phyloP scores from a whole-genome alignment of 2,113 vertebrate genomes.

The Pluvialis apricaria region DNA sequence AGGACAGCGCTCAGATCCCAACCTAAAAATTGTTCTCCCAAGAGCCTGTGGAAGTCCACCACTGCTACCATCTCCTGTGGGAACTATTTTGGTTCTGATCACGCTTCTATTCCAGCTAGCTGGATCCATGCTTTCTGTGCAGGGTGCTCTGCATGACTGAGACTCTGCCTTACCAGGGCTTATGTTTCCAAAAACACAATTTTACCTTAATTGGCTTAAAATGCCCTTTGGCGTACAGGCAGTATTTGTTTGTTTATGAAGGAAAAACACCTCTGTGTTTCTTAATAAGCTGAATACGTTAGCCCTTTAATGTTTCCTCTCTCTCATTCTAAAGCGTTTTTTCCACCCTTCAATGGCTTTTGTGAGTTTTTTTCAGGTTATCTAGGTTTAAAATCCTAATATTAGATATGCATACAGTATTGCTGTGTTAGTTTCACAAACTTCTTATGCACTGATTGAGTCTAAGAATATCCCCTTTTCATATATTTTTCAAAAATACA shows the following conservation, averaged over 20 bases:
- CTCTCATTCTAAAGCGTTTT: background rate
- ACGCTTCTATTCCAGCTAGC: background rate
- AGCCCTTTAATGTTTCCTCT: background rate
- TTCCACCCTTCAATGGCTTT: background rate
- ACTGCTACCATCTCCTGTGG: background rate
- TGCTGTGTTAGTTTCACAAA: background rate
- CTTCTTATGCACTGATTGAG: background rate
- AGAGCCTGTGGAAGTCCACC: background rate
- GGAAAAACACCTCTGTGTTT: background rate
- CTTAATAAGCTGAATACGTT: background rate
- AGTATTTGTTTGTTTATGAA: background rate
- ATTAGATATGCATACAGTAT: background rate
- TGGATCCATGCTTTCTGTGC: background rate
- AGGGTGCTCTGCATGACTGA: background rate
- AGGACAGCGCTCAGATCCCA: background rate
- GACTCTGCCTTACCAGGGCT: background rate
- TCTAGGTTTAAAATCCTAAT: background rate
- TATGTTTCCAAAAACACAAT: background rate
- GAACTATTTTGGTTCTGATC: background rate
- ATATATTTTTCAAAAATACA: background rate
- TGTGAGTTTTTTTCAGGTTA: background rate
- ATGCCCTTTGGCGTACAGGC: background rate
- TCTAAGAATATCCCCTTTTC: background rate
- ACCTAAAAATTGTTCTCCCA: background rate
- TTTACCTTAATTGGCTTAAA: background rate